Conservation (phyloP, 2,888 invertebrate species). For the Drosophila merina region DNA sequence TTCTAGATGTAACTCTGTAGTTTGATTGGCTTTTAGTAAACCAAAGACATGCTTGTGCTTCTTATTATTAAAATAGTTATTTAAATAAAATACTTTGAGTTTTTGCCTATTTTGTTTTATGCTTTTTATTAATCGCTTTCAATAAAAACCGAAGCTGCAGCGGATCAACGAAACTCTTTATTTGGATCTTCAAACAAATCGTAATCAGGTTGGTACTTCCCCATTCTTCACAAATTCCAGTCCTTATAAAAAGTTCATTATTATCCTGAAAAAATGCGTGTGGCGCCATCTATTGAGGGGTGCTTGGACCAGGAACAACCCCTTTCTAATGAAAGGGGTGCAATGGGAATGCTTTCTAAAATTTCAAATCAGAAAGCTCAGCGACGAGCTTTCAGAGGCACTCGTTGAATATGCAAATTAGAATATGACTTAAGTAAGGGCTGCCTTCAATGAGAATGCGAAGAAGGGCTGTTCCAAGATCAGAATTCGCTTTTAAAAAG, state of each 20-base stretch:
- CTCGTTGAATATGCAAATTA: conserved; percentile 30
- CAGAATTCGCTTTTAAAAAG: conserved; percentile 1
- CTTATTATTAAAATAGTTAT: conserved; percentile 17
- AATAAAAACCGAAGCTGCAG: not conserved
- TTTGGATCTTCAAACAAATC: not conserved
- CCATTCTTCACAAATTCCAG: not conserved
- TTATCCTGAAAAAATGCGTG: not conserved
- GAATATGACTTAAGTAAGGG: conserved; percentile 20
- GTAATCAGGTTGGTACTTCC: conserved; percentile 29
- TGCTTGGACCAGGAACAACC: conserved; percentile 46
- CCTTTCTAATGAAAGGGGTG: conserved; percentile 16
- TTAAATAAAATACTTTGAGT: conserved; percentile 57
- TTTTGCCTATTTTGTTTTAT: conserved; percentile 29
- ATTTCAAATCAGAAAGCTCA: conserved; percentile 74
- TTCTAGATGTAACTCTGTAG: conserved; percentile 40
- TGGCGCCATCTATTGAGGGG: conserved; percentile 64
- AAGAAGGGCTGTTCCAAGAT: conserved; percentile 11
- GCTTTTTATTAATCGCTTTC: conserved; percentile 31
- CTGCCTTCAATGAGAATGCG: not conserved
- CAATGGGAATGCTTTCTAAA: conserved; percentile 66
- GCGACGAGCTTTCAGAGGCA: conserved; percentile 59
- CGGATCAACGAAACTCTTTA: not conserved
- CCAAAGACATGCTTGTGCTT: conserved; percentile 37
- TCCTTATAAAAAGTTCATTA: conserved; percentile 5
- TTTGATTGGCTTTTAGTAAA: conserved; percentile 54